Conservation (phyloP, 2,113 vertebrate species). For the Atherinomorus stipes region DNA sequence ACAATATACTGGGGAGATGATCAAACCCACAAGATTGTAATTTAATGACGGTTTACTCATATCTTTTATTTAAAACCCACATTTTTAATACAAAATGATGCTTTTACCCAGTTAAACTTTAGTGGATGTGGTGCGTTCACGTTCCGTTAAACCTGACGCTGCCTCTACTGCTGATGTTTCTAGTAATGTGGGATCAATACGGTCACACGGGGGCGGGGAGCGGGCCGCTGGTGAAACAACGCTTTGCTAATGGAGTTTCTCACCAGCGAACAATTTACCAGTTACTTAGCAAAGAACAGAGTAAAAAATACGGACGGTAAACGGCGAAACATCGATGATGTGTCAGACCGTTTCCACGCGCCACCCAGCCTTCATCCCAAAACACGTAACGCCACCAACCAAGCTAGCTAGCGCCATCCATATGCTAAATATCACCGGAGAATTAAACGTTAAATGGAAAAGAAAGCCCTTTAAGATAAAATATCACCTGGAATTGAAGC, state of each 20-base stretch:
- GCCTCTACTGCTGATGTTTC: background rate
- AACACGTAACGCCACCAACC: background rate
- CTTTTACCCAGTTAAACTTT: conserved; percentile 29
- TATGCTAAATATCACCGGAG: too few species aligned
- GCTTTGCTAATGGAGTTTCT: too few species aligned
- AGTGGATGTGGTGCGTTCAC: background rate
- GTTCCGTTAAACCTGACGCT: rapidly evolving
- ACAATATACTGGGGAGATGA: too few species aligned
- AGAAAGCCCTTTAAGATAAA: rapidly evolving
- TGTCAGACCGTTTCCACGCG: conserved; percentile 2
- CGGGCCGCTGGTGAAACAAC: conserved; percentile 33
- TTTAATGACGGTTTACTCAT: too few species aligned
- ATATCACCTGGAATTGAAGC: background rate
- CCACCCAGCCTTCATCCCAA: conserved; percentile 47
- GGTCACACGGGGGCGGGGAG: background rate
- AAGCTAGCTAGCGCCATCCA: background rate
- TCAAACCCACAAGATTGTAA: too few species aligned
- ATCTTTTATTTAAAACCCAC: too few species aligned
- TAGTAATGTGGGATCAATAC: conserved; percentile 33
- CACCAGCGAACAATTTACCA: background rate
- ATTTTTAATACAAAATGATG: too few species aligned
- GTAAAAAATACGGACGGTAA: too few species aligned
- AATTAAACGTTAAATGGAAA: background rate
- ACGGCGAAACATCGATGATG: background rate
- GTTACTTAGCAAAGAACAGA: background rate